Conservation (phyloP, 2,888 invertebrate species). For the Dusona sp. region DNA sequence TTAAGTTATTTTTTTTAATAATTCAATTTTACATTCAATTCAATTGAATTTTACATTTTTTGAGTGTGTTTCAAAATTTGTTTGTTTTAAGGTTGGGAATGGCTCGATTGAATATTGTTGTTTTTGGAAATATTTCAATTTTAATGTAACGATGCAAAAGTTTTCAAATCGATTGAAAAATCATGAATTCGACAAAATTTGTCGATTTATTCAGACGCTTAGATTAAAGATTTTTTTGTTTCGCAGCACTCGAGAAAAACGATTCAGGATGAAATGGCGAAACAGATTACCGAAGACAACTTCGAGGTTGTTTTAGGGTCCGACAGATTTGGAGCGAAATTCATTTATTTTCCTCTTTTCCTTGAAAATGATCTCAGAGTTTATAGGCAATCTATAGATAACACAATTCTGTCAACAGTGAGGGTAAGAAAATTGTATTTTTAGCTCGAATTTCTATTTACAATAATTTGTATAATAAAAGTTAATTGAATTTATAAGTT, state of each 20-base stretch:
- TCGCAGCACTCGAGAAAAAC: conserved; percentile 86
- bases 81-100: no score
- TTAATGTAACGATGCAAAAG: not conserved
- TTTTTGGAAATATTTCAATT: not conserved
- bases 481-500: no score
- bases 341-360: conserved; percentile 87
- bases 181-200: not conserved
- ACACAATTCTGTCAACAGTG: conserved; percentile 78
- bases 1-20: no score
- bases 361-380: conserved; percentile 86
- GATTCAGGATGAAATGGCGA: conserved; percentile 85
- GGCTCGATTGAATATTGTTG: not conserved
- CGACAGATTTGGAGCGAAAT: conserved; percentile 85
- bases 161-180: not conserved
- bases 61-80: no score
- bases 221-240: conserved; percentile 41
- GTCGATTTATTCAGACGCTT: not conserved
- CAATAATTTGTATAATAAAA: no score
- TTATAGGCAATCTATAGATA: conserved; percentile 84
- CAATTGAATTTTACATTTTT: no score
- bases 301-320: conserved; percentile 85
- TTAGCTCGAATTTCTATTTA: not conserved
- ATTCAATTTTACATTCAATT: no score
- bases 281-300: conserved; percentile 84
- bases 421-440: conserved; percentile 73